phyloP scores from a whole-genome alignment of 2,888 invertebrate species.

The Agonopterix alstromeriana region DNA sequence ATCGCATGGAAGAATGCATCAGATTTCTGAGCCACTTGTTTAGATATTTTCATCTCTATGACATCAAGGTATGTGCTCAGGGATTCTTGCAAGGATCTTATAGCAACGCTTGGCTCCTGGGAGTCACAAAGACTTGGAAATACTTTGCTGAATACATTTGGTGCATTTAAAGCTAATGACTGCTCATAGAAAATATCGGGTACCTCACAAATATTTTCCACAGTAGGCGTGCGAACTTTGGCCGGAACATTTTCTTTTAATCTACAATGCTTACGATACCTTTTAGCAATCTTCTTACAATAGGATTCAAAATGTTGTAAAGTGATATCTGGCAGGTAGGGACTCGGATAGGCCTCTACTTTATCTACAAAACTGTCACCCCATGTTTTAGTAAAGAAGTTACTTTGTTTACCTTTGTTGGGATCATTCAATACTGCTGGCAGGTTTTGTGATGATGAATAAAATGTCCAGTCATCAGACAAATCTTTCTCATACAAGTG shows the following conservation, averaged over 20 bases:
- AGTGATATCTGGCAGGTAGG: slow-evolving; percentile 89
- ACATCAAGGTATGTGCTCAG: slow-evolving; percentile 96
- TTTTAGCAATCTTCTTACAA: slow-evolving; percentile 84
- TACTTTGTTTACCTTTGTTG: slow-evolving; percentile 89
- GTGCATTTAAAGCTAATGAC: slow-evolving; percentile 86
- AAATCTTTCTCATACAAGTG: slow-evolving; percentile 61
- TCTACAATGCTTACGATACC: slow-evolving; percentile 79
- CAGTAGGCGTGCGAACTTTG: slow-evolving; percentile 62
- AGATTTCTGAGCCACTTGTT: slow-evolving; percentile 95
- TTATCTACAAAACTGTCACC: slow-evolving; percentile 96
- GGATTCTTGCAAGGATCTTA: slow-evolving; percentile 89
- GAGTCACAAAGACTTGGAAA: slow-evolving; percentile 81
- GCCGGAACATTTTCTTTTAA: slow-evolving; percentile 60
- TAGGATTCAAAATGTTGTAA: slow-evolving; percentile 92
- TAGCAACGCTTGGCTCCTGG: slow-evolving; percentile 78
- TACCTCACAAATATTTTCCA: slow-evolving; percentile 79
- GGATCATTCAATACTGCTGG: slow-evolving; percentile 98
- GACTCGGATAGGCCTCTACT: slow-evolving; percentile 84
- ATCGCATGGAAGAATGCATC: slow-evolving; percentile 99
- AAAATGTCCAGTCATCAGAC: slow-evolving; percentile 87
- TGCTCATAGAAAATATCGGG: slow-evolving; percentile 91
- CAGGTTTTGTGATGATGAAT: slow-evolving; percentile 94
- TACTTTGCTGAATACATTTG: slow-evolving; percentile 88
- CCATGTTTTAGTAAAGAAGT: slow-evolving; percentile 98
- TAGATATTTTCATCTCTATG: slow-evolving; percentile 94